phyloP scores from a whole-genome alignment of 2,888 invertebrate species.

The Lepidocyrtinus sp. region DNA sequence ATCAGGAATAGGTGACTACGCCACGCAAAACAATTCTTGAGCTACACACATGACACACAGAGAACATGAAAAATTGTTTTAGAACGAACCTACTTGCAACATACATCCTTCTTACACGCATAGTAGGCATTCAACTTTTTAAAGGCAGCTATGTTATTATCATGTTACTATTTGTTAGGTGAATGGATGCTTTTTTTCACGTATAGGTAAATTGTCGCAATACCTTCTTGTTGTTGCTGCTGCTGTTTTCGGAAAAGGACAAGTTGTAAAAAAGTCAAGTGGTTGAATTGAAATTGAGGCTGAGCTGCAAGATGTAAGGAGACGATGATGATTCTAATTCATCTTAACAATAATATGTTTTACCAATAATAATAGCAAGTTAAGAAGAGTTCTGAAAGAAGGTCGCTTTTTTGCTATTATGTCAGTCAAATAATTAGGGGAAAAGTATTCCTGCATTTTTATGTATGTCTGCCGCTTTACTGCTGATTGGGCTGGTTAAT shows the following conservation, averaged over 20 bases:
- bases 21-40: neutral
- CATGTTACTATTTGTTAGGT: neutral
- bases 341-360: constrained; percentile 1
- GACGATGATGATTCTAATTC: constrained; percentile 46
- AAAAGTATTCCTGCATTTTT: neutral
- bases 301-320: constrained; percentile 20
- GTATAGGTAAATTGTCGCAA: neutral
- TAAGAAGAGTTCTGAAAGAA: neutral
- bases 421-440: neutral
- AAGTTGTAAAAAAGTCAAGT: constrained; percentile 60
- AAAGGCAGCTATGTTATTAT: neutral
- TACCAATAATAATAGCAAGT: neutral
- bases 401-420: neutral
- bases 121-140: neutral
- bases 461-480: neutral
- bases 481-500: neutral
- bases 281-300: constrained; percentile 51
- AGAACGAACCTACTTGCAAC: neutral
- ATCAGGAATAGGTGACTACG: neutral
- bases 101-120: neutral
- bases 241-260: constrained; percentile 55
- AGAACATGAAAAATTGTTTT: neutral
- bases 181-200: constrained; percentile 21
- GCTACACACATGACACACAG: neutral
- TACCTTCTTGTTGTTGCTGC: constrained; percentile 26